Percentiles rank a stretch among this genome's conserved stretches.
These are phyloP conservation scores for Falco peregrinus DNA, from an alignment of 2,797 vertebrate genomes.

Conservation along the genomic window DNA sequence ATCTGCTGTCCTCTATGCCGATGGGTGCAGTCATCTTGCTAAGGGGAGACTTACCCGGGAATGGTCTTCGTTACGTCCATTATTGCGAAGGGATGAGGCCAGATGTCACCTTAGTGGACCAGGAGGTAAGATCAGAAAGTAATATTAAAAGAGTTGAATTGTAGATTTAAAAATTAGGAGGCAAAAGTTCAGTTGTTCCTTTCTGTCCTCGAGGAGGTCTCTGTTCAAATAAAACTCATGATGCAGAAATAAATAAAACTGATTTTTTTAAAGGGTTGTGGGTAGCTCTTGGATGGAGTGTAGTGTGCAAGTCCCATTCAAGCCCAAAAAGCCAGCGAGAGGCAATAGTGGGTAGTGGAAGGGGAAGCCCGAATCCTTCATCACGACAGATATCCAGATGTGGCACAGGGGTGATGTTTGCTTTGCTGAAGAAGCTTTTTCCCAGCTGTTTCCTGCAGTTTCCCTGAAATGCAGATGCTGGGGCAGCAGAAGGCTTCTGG, in stretches of 20 bases:
- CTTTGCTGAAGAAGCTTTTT: not conserved
- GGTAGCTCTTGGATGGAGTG: not conserved
- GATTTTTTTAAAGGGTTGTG: not conserved
- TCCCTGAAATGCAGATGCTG: not conserved
- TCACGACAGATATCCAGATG: not conserved
- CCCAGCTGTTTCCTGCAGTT: not conserved
- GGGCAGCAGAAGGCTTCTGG: not conserved
- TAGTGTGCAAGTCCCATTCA: not conserved
- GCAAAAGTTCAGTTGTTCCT: not conserved
- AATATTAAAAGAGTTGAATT: not conserved
- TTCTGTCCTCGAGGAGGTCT: not conserved
- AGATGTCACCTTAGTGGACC: conserved; percentile 91
- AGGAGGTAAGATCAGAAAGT: conserved; percentile 85
- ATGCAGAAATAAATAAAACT: not conserved
- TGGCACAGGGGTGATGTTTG: not conserved
- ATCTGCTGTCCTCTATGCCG: conserved; percentile 88
- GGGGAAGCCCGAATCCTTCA: not conserved
- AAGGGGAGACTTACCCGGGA: conserved; percentile 94
- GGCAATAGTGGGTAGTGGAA: not conserved
- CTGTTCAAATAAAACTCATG: not conserved
- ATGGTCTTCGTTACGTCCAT: conserved; percentile 92
- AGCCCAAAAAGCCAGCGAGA: not conserved
- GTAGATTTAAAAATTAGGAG: not conserved
- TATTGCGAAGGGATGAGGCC: conserved; percentile 89
- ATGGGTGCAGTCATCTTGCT: conserved; percentile 86